These are phyloP conservation scores for Rana temporaria DNA, from an alignment of 2,113 vertebrate genomes.

Conservation along the genomic window DNA sequence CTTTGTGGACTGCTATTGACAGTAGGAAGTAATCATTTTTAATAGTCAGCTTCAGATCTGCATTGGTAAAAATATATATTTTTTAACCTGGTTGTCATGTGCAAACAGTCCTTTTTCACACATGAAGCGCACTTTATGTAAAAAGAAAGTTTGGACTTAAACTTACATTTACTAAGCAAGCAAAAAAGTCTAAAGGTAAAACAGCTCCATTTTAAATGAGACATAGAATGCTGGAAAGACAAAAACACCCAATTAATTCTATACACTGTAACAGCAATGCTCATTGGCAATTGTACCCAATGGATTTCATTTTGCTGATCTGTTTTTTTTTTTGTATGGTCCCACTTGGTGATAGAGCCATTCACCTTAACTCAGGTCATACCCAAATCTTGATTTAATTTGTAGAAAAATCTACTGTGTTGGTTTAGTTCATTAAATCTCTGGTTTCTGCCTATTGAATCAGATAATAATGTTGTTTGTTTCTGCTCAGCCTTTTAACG, in stretches of 20 bases:
- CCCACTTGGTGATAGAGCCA: neutral
- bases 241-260: constrained; percentile 32
- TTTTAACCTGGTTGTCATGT: too few relatives aligned
- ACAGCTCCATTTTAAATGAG: constrained; percentile 8
- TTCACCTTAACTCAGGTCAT: constrained; percentile 33
- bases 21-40: too few relatives aligned
- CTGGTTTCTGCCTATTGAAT: constrained; percentile 33
- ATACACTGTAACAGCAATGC: constrained; percentile 18
- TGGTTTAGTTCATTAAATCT: constrained; percentile 7
- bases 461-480: constrained; percentile 3
- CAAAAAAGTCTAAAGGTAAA: too few relatives aligned
- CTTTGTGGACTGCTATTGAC: too few relatives aligned
- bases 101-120: too few relatives aligned
- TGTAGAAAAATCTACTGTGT: neutral
- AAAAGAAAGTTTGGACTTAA: too few relatives aligned
- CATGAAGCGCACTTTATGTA: too few relatives aligned
- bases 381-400: constrained; percentile 10
- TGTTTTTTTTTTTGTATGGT: constrained; percentile 20
- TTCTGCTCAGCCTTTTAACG: neutral
- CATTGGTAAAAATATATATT: too few relatives aligned
- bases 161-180: too few relatives aligned
- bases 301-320: constrained; percentile 4
- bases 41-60: too few relatives aligned
- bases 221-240: constrained; percentile 23
- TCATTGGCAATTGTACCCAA: constrained; percentile 30